These are phyloP conservation scores for Scolopax mira DNA, from an alignment of 2,113 vertebrate species.

Conservation along the genomic window DNA sequence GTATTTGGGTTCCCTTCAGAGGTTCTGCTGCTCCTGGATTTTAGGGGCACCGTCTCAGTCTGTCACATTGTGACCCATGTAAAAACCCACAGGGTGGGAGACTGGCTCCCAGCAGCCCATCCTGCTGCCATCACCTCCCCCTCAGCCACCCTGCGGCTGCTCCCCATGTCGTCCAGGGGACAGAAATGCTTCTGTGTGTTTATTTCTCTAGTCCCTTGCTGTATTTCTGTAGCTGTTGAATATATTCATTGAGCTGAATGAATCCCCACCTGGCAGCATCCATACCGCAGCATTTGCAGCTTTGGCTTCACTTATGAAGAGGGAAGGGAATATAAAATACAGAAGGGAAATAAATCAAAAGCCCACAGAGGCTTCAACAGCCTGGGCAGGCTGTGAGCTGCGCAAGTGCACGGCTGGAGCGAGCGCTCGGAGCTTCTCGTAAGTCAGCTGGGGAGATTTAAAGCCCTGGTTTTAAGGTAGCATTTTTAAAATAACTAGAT, in stretches of 20 bases:
- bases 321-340: conserved; percentile 19
- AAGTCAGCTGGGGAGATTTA: neutral
- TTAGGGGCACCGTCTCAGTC: neutral
- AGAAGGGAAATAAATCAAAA: conserved; percentile 5
- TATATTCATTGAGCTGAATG: conserved; percentile 36
- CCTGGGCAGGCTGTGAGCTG: neutral
- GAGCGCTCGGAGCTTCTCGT: neutral
- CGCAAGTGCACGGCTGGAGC: neutral
- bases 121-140: neutral
- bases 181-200: neutral
- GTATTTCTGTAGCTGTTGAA: neutral
- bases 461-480: neutral
- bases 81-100: neutral
- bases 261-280: conserved; percentile 48
- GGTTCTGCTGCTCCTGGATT: neutral
- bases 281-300: neutral
- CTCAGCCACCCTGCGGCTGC: neutral
- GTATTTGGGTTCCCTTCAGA: neutral
- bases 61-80: accelerated
- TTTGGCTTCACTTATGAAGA: conserved; percentile 38
- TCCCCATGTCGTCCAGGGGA: neutral
- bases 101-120: neutral
- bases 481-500: neutral
- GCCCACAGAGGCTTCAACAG: neutral
- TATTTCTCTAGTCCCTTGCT: neutral